A percentile compares a stretch with the other conserved stretches of the same genome.
phyloP scores from a whole-genome alignment of 2,797 vertebrate genomes.

The Schizothorax lantsangensis region DNA sequence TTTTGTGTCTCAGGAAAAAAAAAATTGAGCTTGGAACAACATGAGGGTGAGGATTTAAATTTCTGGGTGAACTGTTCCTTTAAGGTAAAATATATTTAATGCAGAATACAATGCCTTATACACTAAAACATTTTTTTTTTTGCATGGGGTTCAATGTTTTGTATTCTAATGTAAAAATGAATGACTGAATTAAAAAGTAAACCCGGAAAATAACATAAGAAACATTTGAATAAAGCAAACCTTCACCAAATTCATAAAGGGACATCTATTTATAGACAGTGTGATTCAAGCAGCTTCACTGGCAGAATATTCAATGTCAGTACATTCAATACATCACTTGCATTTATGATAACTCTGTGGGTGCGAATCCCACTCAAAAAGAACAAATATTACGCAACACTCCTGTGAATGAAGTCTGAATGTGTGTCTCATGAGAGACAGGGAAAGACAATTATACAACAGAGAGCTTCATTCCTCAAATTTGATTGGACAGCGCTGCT shows the following conservation, averaged over 20 bases:
- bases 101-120: neutral
- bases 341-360: conserved; percentile 35
- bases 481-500: neutral
- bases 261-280: conserved; percentile 19
- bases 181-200: neutral
- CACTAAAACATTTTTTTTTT: neutral
- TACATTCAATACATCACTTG: conserved; percentile 29
- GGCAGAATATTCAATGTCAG: neutral
- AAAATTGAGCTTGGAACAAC: neutral
- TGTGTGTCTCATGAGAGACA: neutral
- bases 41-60: neutral
- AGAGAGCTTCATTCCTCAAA: neutral
- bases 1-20: neutral
- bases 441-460: conserved; percentile 28
- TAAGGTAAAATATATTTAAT: neutral
- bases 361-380: conserved; percentile 48
- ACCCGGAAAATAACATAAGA: neutral
- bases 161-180: neutral
- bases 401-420: conserved; percentile 15
- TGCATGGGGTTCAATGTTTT: neutral
- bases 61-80: neutral
- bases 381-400: conserved; percentile 44
- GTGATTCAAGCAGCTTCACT: conserved; percentile 16
- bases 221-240: neutral
- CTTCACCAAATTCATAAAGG: conserved; percentile 4